A percentile compares a stretch with the other conserved stretches of the same genome.
phyloP scores from a whole-genome alignment of 2,888 invertebrate genomes.

The Agriopis marginaria region DNA sequence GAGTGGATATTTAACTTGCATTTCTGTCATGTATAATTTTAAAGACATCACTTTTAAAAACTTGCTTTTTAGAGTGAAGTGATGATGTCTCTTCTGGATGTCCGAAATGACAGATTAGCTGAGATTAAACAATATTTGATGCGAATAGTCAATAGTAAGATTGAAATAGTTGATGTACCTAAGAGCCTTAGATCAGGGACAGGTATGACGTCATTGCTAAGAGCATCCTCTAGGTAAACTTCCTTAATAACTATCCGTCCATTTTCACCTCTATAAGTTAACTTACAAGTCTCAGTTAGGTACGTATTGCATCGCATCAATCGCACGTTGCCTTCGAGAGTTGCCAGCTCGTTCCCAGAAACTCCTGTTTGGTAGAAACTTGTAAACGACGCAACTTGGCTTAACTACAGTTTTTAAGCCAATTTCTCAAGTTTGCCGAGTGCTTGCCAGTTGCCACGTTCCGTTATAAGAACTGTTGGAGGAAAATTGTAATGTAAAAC shows the following conservation, averaged over 20 bases:
- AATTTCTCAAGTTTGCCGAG: conserved; percentile 23
- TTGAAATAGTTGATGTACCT: too few species aligned
- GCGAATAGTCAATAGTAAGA: too few species aligned
- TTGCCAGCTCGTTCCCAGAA: conserved; percentile 19
- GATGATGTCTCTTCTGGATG: too few species aligned
- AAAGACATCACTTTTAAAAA: too few species aligned
- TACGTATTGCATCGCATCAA: conserved; percentile 20
- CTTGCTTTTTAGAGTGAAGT: too few species aligned
- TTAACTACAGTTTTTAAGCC: conserved; percentile 38
- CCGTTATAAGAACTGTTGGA: conserved; percentile 14
- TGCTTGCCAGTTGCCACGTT: conserved; percentile 22
- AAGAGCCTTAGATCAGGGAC: too few species aligned
- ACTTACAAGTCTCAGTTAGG: not conserved
- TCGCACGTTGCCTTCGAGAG: conserved; percentile 14
- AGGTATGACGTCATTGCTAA: too few species aligned
- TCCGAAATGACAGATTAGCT: too few species aligned
- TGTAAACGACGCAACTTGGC: conserved; percentile 33
- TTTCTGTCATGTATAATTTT: too few species aligned
- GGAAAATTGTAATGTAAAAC: conserved; percentile 21
- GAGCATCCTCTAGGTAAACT: not conserved
- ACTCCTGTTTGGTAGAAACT: conserved; percentile 27
- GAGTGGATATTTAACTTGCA: too few species aligned
- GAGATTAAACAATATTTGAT: too few species aligned
- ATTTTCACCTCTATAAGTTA: not conserved
- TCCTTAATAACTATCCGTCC: not conserved